Evolutionary conservation across 2,113 vertebrate species (phyloP).

Genomic region (Mugil cephalus): DNA sequence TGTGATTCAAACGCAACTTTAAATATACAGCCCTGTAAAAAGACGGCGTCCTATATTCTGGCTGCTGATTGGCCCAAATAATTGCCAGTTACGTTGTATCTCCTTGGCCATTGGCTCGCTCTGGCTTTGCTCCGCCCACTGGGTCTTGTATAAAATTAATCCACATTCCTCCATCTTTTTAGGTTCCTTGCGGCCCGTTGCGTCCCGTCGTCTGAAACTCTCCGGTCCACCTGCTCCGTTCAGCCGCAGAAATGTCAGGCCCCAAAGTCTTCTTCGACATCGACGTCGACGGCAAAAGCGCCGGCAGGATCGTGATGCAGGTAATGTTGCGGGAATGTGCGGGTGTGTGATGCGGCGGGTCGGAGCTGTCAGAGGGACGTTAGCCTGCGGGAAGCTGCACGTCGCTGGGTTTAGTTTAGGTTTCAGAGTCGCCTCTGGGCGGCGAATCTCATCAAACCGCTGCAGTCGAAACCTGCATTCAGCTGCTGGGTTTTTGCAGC

Average conservation of each 20-base stretch:
- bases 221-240: neutral
- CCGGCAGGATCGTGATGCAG: conserved; percentile 86
- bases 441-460: too few relatives aligned
- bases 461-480: too few relatives aligned
- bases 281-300: fast-evolving
- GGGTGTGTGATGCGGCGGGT: neutral
- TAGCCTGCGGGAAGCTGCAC: too few relatives aligned
- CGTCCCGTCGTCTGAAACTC: neutral
- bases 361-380: neutral
- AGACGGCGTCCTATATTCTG: fast-evolving
- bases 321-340: conserved; percentile 62
- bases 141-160: conserved; percentile 60
- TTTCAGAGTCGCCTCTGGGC: neutral
- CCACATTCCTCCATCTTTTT: conserved; percentile 52
- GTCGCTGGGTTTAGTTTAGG: neutral
- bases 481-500: too few relatives aligned
- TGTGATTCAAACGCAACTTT: neutral
- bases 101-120: conserved; percentile 47
- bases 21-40: neutral
- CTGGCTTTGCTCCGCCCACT: conserved; percentile 11
- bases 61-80: conserved; percentile 27
- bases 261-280: conserved; percentile 86
- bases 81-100: neutral
- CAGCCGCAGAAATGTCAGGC: conserved; percentile 65
- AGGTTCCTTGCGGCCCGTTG: conserved; percentile 30